phyloP scores from a whole-genome alignment of 2,797 vertebrate genomes.

The Poeciliopsis presidionis region DNA sequence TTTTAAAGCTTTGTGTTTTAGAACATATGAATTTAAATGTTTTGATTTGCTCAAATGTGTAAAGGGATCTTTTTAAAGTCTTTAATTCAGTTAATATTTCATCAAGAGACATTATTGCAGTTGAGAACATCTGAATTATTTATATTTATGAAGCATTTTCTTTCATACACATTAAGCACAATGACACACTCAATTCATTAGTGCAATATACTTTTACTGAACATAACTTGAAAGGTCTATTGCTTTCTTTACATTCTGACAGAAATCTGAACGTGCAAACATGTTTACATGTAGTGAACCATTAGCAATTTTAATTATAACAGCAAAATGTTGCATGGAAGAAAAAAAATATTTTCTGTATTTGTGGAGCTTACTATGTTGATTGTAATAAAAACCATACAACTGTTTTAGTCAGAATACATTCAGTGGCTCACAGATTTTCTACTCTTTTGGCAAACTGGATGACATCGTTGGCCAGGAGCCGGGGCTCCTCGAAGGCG shows the following conservation, averaged over 20 bases:
- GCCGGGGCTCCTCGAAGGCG: slow-evolving; percentile 87
- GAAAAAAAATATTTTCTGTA: background rate
- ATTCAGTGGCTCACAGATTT: slow-evolving; percentile 43
- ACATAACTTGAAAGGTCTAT: slow-evolving; percentile 31
- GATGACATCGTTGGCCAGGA: slow-evolving; percentile 83
- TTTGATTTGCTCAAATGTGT: slow-evolving; percentile 4
- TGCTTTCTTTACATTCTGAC: slow-evolving; percentile 16
- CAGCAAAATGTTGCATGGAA: background rate
- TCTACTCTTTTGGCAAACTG: slow-evolving; percentile 86
- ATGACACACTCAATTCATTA: slow-evolving; percentile 17
- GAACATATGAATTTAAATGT: slow-evolving; percentile 16
- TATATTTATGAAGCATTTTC: slow-evolving; percentile 34
- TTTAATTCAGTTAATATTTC: slow-evolving; percentile 5
- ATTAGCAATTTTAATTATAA: slow-evolving; percentile 13
- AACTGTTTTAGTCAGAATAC: background rate
- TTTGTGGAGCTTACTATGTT: slow-evolving; percentile 5
- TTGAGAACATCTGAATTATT: background rate
- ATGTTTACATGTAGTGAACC: slow-evolving; percentile 44
- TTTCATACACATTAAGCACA: slow-evolving; percentile 23
- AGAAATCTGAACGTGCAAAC: slow-evolving; percentile 4
- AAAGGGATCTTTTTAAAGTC: slow-evolving; percentile 8
- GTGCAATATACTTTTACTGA: slow-evolving; percentile 53
- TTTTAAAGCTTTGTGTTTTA: slow-evolving; percentile 49
- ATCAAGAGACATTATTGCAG: background rate
- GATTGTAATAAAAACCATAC: slow-evolving; percentile 7